Evolutionary conservation across 2,888 invertebrate species (phyloP), one percentile per base, ranked within the genome.

Genomic region (Apodemia zela): DNA sequence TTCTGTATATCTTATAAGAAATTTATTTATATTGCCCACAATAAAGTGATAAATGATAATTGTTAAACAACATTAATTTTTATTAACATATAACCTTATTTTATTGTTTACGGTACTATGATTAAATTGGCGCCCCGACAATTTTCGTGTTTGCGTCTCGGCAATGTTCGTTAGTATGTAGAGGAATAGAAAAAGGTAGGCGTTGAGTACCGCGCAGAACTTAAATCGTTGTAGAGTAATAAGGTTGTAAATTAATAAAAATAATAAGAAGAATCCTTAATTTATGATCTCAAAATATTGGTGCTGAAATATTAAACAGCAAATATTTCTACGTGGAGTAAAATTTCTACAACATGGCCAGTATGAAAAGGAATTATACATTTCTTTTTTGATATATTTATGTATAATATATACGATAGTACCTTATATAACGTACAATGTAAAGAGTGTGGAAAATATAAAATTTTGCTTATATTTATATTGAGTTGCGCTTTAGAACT

Each of bases 261-360:
- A 17, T 17, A 42, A 45, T 45, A n/a, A 45, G n/a, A 7, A 17
- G 45, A 45, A 45, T 45, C 45, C 45, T 45, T 45, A 61, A 61
- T n/a, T 51, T 51, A 33, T 61, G 54, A 54, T 54, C 54, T 54
- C 54, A 54, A 51, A 51, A 54, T 54, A 54, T 29, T 25, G 54
- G 54, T 54, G 54, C 54, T 54, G 54, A 25, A 54, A 7, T 54
- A 54, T 25, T 45, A 54, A 25, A 54, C 54, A 54, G 21, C 54
- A 54, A 54, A n/a, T 3, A 54, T 29, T 54, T 15, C 54, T 54
- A 54, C 25, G 18, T 54, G 21, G 29, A 21, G 25, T n/a, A 54
- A 25, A 1, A 29, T 5, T 13, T 49, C n/a, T 17, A 47, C 25
- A 25, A 25, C 25, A 29, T 54, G 54, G 54, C 54, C 54, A 54